Conservation (phyloP, 2,888 invertebrate genomes). For the Helicoverpa assulta region DNA sequence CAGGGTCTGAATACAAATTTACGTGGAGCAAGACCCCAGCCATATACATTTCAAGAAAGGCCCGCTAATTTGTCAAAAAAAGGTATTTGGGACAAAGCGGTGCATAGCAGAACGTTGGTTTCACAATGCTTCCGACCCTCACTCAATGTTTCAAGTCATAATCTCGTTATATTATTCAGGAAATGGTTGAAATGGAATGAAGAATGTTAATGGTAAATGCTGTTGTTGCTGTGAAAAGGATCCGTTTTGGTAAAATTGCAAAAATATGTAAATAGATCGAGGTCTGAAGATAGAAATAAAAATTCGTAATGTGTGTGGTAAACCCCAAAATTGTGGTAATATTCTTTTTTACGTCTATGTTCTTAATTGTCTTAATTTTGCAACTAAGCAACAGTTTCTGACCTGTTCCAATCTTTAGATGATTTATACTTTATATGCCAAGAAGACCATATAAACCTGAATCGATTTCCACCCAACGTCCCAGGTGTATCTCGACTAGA, state of each 20-base stretch:
- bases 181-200: neutral
- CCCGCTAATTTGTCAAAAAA: constrained; percentile 66
- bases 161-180: neutral
- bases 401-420: neutral
- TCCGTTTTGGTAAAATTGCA: neutral
- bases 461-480: neutral
- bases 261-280: neutral
- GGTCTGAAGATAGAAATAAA: too few species aligned
- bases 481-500: constrained; percentile 12
- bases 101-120: neutral
- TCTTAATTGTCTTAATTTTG: too few species aligned
- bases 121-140: constrained; percentile 19
- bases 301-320: neutral
- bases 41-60: constrained; percentile 57
- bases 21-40: constrained; percentile 34
- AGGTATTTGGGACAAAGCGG: constrained; percentile 15
- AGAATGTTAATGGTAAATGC: neutral
- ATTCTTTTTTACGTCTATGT: too few species aligned
- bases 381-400: neutral
- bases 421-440: neutral
- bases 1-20: constrained; percentile 64
- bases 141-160: constrained; percentile 11
- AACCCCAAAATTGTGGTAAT: neutral
- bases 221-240: neutral
- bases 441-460: neutral